Evolutionary conservation across 2,113 vertebrate genomes (phyloP).

Genomic region (Notarius lentiginosus): DNA sequence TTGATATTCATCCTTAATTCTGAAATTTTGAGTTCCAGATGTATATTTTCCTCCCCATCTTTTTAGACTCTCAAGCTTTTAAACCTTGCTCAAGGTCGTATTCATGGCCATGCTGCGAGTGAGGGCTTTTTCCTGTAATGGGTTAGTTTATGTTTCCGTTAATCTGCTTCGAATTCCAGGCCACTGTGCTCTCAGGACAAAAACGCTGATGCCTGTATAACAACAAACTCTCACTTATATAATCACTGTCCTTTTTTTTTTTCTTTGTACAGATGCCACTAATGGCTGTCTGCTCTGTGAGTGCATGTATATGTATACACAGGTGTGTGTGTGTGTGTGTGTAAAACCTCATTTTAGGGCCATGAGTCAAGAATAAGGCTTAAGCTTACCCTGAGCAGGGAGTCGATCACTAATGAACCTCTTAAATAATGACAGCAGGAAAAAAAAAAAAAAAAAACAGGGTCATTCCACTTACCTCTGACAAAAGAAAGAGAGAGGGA

Average conservation of each 20-base stretch:
- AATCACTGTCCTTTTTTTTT: slow-evolving; percentile 34
- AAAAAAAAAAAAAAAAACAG: slow-evolving; percentile 2
- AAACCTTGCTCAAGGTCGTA: slow-evolving; percentile 21
- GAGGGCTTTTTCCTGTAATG: slow-evolving; percentile 32
- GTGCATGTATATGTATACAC: not conserved
- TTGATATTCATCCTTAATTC: not conserved
- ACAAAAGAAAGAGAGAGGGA: slow-evolving; percentile 43
- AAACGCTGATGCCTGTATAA: slow-evolving; percentile 14
- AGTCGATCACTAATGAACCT: slow-evolving; percentile 59
- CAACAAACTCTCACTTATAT: slow-evolving; percentile 23
- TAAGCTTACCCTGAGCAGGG: slow-evolving; percentile 18
- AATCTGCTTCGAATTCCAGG: slow-evolving; percentile 40
- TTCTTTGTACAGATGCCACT: slow-evolving; percentile 30
- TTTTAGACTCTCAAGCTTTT: slow-evolving; percentile 12
- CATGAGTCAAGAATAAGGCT: slow-evolving; percentile 19
- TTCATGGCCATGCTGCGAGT: slow-evolving; percentile 12
- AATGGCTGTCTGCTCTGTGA: slow-evolving; percentile 13
- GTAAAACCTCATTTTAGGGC: slow-evolving; percentile 1
- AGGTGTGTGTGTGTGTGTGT: not conserved
- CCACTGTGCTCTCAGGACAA: slow-evolving; percentile 37
- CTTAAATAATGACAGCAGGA: slow-evolving; percentile 55
- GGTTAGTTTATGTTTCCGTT: slow-evolving; percentile 31
- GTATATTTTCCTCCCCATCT: not conserved
- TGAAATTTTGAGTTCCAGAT: not conserved
- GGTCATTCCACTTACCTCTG: slow-evolving; percentile 8